Evolutionary conservation across 2,797 vertebrate species (phyloP).

Genomic region (Fistularia commersonii): DNA sequence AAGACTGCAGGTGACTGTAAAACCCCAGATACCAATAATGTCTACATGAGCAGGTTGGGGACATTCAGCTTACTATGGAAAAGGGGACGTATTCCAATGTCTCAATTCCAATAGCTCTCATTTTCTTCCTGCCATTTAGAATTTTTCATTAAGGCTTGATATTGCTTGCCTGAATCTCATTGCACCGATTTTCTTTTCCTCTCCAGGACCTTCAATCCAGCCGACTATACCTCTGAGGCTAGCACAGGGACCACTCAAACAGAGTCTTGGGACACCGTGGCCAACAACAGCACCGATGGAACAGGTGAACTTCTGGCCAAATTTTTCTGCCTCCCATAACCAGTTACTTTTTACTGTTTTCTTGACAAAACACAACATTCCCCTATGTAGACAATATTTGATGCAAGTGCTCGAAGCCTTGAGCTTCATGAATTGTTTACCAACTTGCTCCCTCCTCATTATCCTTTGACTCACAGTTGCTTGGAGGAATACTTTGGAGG

Average conservation of each 20-base stretch:
- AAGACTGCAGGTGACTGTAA: too few relatives aligned
- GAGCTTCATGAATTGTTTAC: conserved; percentile 1
- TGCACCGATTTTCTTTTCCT: conserved; percentile 1
- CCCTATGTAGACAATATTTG: not conserved
- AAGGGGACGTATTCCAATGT: too few relatives aligned
- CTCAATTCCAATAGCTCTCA: too few relatives aligned
- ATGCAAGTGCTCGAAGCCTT: not conserved
- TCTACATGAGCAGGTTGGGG: too few relatives aligned
- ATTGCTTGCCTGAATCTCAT: not conserved
- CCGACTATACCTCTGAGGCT: conserved; percentile 86
- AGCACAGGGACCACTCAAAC: conserved; percentile 79
- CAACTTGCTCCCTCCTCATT: not conserved
- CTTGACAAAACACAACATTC: not conserved
- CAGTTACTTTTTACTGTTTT: not conserved
- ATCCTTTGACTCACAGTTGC: conserved; percentile 60
- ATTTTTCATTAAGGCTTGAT: too few relatives aligned
- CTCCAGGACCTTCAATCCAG: conserved; percentile 90
- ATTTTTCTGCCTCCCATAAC: too few relatives aligned
- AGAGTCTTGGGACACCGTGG: conserved; percentile 83
- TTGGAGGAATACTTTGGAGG: conserved; percentile 89
- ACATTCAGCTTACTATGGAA: too few relatives aligned
- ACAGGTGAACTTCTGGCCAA: conserved; percentile 72
- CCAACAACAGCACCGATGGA: conserved; percentile 83
- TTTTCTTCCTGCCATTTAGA: not conserved
- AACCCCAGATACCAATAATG: too few relatives aligned